Conservation (phyloP, 2,888 invertebrate species). For the Acholoe squamosa region DNA sequence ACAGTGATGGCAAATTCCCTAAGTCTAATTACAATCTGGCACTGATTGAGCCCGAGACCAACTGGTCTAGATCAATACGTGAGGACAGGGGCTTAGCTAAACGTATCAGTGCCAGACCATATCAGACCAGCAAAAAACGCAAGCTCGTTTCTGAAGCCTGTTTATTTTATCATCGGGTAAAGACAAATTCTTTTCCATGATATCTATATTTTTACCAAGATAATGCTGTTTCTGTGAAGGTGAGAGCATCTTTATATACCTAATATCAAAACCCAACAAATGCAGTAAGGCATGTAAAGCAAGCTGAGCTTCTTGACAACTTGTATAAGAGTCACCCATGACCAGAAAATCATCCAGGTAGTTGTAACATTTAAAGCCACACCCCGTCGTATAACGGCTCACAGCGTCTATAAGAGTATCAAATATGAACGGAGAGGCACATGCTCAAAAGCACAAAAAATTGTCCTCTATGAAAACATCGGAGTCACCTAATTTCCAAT, state of each 20-base stretch:
- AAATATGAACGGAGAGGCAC: background rate
- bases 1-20: too few relatives aligned
- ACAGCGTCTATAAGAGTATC: background rate
- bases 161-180: background rate
- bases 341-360: constrained; percentile 7
- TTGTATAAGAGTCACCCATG: background rate
- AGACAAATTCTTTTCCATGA: background rate
- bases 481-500: background rate
- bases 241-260: background rate
- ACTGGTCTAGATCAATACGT: too few relatives aligned
- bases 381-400: background rate
- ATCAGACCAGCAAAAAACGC: too few relatives aligned
- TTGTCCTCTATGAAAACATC: background rate
- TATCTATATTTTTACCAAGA: background rate
- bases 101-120: too few relatives aligned
- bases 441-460: background rate
- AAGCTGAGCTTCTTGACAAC: background rate
- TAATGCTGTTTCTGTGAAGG: background rate
- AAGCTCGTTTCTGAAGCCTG: background rate
- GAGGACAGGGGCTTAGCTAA: too few relatives aligned
- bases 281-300: background rate
- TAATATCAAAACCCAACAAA: background rate
- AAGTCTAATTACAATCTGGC: too few relatives aligned
- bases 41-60: too few relatives aligned
- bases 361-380: constrained; percentile 15